Base-by-base conservation (phyloP, 2,113 vertebrate genomes). In the Ailuropoda melanoleuca region DNA sequence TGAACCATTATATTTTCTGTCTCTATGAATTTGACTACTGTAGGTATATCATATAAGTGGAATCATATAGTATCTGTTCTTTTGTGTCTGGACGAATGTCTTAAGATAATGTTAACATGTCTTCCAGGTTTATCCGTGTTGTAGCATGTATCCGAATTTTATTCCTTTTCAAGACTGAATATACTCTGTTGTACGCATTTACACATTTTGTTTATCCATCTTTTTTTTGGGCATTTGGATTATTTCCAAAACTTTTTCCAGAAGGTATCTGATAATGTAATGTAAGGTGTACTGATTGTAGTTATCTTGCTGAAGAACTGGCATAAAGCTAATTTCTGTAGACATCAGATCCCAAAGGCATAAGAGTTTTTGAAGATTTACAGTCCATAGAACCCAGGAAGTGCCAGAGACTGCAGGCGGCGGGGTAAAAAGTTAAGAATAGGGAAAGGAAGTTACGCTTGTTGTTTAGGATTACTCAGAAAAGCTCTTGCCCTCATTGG, bases 381-480 rank as follows among this genome's bases (percentile, higher is more conserved):
- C 6, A 89, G 77, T 82, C 6, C n/a, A 74, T 15, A 87, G 15
- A 95, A 39, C 17, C 78, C 84, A 93, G 95, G 88, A 95, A 94
- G 55, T 84, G n/a, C 74, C 55, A 68, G 84, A 78, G 84, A 72
- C 48, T 81, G n/a, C n/a, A 90, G 80, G 80, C 31, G 53, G 14
- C 84, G 53, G 68, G 56, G 46, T 81, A 72, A 58, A 81, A 92
- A 58, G 64, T 75, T 90, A 88, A 90, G 89, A 90, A 91, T 80
- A 31, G 87, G 62, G 68, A 77, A 95, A 89, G 66, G 94, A 97
- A 95, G 34, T 83, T 75, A 26, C 14, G 56, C 50, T 83, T 91
- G 56, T 62, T 91, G 23, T 97, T 92, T 95, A 58, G 82, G 58
- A 60, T 93, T 92, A 46, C 82, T 96, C 82, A 96, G 88, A 72